Percentiles rank a stretch among this genome's conserved stretches.
phyloP scores from a whole-genome alignment of 37 sponge, comb jelly and placozoan genomes.

The Bolinopsis microptera region DNA sequence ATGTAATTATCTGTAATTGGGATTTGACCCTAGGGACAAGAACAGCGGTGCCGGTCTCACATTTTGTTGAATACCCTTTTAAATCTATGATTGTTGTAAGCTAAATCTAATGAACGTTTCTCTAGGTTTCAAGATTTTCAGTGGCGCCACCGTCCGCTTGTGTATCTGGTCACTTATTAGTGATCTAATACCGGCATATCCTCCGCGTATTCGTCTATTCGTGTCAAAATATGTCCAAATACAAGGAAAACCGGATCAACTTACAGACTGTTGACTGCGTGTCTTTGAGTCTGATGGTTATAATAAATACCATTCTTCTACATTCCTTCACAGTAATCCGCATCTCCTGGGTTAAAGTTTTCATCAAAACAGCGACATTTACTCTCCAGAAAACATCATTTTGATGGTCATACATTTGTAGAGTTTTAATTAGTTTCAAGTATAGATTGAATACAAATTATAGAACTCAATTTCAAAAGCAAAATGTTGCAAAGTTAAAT shows the following conservation, averaged over 20 bases:
- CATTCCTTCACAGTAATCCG: no score
- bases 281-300: background rate
- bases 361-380: no score
- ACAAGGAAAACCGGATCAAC: background rate
- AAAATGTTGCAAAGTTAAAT: no score
- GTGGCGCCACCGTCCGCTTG: background rate
- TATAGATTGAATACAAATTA: no score
- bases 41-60: background rate
- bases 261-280: background rate
- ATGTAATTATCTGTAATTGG: conserved; percentile 3
- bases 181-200: no score
- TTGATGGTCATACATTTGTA: no score
- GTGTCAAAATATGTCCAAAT: background rate
- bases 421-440: no score
- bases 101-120: no score
- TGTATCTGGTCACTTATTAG: background rate
- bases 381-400: no score
- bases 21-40: background rate
- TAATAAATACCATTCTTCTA: no score
- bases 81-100: background rate
- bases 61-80: background rate
- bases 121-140: background rate
- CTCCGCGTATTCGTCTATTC: background rate
- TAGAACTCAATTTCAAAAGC: no score
- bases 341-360: no score